Evolutionary conservation across 2,888 invertebrate genomes (phyloP), one percentile per base, ranked within the genome.

Genomic region (Xestia sexstrigata): DNA sequence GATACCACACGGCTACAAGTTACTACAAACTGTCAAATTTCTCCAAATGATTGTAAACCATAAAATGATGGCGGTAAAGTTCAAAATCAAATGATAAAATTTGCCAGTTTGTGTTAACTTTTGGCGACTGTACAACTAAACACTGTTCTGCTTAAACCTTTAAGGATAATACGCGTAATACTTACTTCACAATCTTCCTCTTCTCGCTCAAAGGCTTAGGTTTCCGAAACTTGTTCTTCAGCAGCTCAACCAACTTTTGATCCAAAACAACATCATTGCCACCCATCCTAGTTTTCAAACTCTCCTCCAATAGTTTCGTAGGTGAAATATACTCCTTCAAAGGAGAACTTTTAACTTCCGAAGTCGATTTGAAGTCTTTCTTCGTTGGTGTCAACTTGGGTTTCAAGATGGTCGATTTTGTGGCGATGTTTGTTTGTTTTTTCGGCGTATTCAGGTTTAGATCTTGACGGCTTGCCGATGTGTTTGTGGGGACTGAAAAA

Each of bases 151-250:
- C n/a, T n/a, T n/a, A n/a, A n/a, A n/a, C n/a, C n/a, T n/a, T 47
- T 15, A 17, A 17, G 17, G 49, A 49, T 49, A 45, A 49, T 17
- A 49, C 6, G 49, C 20, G 49, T 49, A 23, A 20, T 20, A 93
- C 95, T 93, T 68, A 96, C 96, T 93, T 89, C 0, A 95, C 89
- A 77, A 96, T 93, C 42, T 88, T 93, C 81, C 86, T 93, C 78
- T 95, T 95, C 13, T 84, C 92, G n/a, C 91, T 83, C 79, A 95
- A 71, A 1, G 96, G 96, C 30, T 92, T 89, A 0, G 96, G 96
- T 47, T 92, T 94, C 8, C 77, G 90, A 0, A 95, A 92, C 60
- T 82, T 92, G 2, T 76, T 78, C 7, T 92, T 86, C 35, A 95
- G 76, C 0, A 85, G 85, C 0, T 90, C 90, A 0, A 94, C 69